Evolutionary conservation across 2,797 vertebrate genomes (phyloP).

Genomic region (Rhynchonycteris naso): DNA sequence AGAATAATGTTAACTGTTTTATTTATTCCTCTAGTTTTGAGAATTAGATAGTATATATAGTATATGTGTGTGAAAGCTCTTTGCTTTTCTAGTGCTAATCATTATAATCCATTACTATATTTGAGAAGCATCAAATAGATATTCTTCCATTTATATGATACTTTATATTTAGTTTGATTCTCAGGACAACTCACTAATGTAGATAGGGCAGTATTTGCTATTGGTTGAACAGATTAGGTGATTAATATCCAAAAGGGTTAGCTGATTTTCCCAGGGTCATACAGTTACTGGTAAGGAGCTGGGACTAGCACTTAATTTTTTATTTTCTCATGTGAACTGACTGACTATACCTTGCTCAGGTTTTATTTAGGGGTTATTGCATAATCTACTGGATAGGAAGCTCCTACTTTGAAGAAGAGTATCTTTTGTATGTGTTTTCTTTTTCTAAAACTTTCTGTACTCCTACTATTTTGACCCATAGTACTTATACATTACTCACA

Average conservation of each 20-base stretch:
- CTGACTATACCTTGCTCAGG: neutral
- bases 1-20: neutral
- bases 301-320: neutral
- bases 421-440: neutral
- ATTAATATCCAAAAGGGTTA: neutral
- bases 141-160: neutral
- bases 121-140: neutral
- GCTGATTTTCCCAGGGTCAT: neutral
- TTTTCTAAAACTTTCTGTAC: constrained; percentile 13
- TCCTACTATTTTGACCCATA: neutral
- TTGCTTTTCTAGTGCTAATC: neutral
- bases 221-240: constrained; percentile 22
- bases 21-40: neutral
- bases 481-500: neutral
- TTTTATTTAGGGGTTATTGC: constrained; percentile 1
- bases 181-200: neutral
- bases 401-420: neutral
- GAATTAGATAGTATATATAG: neutral
- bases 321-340: neutral
- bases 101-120: neutral
- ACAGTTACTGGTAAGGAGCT: neutral
- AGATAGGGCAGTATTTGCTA: neutral
- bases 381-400: neutral
- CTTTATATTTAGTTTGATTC: neutral
- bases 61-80: neutral